Evolutionary conservation across 2,888 invertebrate genomes (phyloP), one percentile per base, ranked within the genome.

Genomic region (Pristionchus exspectatus): DNA sequence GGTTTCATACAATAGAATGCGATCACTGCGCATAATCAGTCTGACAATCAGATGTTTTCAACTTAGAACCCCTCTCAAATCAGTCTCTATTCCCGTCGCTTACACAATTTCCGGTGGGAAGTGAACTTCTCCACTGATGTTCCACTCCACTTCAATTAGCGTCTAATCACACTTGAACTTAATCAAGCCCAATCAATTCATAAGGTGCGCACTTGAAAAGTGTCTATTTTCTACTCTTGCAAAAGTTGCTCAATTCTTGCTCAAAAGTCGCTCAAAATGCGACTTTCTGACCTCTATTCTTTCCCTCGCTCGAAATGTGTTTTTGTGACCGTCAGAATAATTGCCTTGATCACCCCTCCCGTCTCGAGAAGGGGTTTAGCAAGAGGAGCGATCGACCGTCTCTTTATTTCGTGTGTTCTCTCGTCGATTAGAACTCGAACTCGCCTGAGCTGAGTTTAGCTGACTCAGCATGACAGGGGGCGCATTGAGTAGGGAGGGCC

Each of bases 271-370:
- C 18, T 1, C 27, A 30, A 30, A 33, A 72, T 30, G 69, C 30
- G 30, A 30, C 69, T 18, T 72, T 72, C 30, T 33, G 69, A 72
- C 69, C 69, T 72, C 69, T 30, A 16, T 30, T 33, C 33, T 14
- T 30, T 72, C 69, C 0, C 66, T 74, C 38, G 38, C 9, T 74
- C 74, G 38, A 69, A 69, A 33, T 69, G 74, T 74, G 38, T 74
- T 74, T 38, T 74, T 74, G 21, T 74, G 74, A 33, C 38, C 74
- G 74, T 12, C 69, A 33, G 74, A 74, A 74, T 74, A 74, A 74
- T 74, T 74, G 74, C 69, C 30, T 69, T 33, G 69, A 69, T 63
- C 63, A 24, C 24, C 24, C 63, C 63, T 44, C 44, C 44, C 44
- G 3, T 69, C 69, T 72, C 33, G 69, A 27, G 30, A 72, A 16